Percentiles rank a stretch among this genome's conserved stretches.
Conservation (phyloP, 2,888 invertebrate genomes). For the Neocrepidodera transversa region DNA sequence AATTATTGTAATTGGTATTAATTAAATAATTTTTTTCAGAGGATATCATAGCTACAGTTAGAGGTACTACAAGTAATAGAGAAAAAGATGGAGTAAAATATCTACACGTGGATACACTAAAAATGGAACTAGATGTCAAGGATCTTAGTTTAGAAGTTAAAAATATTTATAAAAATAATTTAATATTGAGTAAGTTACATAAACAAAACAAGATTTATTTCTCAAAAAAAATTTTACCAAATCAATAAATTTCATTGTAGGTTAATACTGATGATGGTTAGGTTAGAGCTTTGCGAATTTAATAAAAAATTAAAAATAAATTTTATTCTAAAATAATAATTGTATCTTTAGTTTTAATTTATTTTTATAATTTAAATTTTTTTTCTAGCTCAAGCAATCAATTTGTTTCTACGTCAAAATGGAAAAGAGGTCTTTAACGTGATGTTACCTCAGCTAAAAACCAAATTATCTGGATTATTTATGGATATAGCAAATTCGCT, state of each 20-base stretch:
- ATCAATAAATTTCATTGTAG: too few species aligned
- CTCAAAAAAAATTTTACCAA: too few species aligned
- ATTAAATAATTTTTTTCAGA: slow-evolving; percentile 62
- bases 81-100: slow-evolving; percentile 62
- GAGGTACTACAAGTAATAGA: slow-evolving; percentile 65
- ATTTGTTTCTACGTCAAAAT: slow-evolving; percentile 73
- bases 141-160: slow-evolving; percentile 70
- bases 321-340: not conserved
- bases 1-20: too few species aligned
- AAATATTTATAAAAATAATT: slow-evolving; percentile 73
- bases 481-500: slow-evolving; percentile 71
- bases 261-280: too few species aligned
- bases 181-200: slow-evolving; percentile 69
- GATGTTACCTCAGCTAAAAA: slow-evolving; percentile 73
- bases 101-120: slow-evolving; percentile 69
- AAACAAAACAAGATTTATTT: too few species aligned
- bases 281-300: too few species aligned
- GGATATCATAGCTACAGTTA: slow-evolving; percentile 67
- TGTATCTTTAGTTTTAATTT: too few species aligned
- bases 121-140: slow-evolving; percentile 68
- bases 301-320: not conserved
- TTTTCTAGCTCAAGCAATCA: slow-evolving; percentile 72
- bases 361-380: slow-evolving; percentile 18
- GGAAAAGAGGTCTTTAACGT: slow-evolving; percentile 72
- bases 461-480: slow-evolving; percentile 69